Evolutionary conservation across 64 coral and sea anemone genomes (phyloP), one percentile per base, ranked within the genome.

Genomic region (Actinia tenebrosa): DNA sequence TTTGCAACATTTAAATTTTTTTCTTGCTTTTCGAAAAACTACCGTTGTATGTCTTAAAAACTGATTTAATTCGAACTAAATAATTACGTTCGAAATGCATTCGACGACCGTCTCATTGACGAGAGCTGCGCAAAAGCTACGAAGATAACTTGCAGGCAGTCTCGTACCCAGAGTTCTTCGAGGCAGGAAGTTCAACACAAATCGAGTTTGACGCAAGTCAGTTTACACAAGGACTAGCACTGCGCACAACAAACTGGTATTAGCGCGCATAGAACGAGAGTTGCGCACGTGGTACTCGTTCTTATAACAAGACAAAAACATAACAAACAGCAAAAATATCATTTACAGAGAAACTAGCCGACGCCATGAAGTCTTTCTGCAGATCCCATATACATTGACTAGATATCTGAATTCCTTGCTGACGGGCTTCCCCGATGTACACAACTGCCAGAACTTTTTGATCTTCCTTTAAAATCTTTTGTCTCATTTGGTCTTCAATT

Each of bases 341-440:
- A 54, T 85, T 83, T 14, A 56, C 83, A 44, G 54, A 85, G 83
- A 26, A 64, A 10, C 83, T 85, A 18, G 83, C 83, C 15, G 83
- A 85, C 8, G 56, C 83, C 83, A 85, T 85, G 56, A 85, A 85
- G 83, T 85, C 83, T 61, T 64, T 85, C 7, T 61, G 50, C 18
- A 54, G 54, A 64, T 85, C 83, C 83, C 83, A 85, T 7, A 85
- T 27, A 62, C 83, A 85, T 58, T 85, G 83, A 85, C 83, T 85
- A 1, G 83, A 61, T 44, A 85, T 64, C 60, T 85, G 83, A 23
- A 85, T 85, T 19, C 83, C 83, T 44, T 85, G 83, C 16, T 85
- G 7, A 13, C 83, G 53, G 9, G 63, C 83, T 22, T 85, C 83
- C 5, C 83, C 83, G 17, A 85, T 85, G 17, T 61, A 85, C 3